Base-by-base conservation (phyloP, 1,140 invertebrate species). In the Sitophilus oryzae region DNA sequence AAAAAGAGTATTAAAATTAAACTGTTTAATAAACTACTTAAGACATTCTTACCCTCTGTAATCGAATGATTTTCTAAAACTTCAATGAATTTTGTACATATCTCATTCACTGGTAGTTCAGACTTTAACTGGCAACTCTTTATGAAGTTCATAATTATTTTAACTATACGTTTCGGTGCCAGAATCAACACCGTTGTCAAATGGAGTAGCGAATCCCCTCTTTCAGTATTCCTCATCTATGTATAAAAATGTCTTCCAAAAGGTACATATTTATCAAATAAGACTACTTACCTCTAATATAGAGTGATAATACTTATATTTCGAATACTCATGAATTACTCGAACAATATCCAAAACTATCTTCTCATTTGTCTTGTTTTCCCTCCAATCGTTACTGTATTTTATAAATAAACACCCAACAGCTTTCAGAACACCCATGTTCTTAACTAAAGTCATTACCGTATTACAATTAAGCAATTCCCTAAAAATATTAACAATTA, bases 121-220 rank as follows among this genome's bases (percentile, higher is more conserved):
- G 66, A 67, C 22, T 65, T 52, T 8, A 64, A 36, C 40, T 58
- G 58, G 22, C 57, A 62, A 10, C 61, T 56, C 22, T 44, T 34
- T n/a, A 62, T 54, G 19, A 67, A 64, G 47, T 66, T 69, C 62
- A 71, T 63, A 5, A 69, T 54, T 20, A 70, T 68, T 61, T 69
- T 68, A 2, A 67, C 61, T 19, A 71, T 58, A 19, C 52, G 52
- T 40, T 58, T 56, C 0, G 66, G 67, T 3, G 60, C 23, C 4
- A 69, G 25, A 15, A 60, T 42, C 8, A 69, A 42, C 10, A 69
- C 56, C 18, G 60, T 60, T 20, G 56, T 50, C 14, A 71, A 45
- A 37, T 59, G 58, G 2, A 58, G 21, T 9, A 71, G 25, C 0
- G 66, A 52, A 56, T 70, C 63, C 0, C 66, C 69, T 37, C 60